Conservation (phyloP, 2,888 invertebrate species). For the Ochropleura plecta region DNA sequence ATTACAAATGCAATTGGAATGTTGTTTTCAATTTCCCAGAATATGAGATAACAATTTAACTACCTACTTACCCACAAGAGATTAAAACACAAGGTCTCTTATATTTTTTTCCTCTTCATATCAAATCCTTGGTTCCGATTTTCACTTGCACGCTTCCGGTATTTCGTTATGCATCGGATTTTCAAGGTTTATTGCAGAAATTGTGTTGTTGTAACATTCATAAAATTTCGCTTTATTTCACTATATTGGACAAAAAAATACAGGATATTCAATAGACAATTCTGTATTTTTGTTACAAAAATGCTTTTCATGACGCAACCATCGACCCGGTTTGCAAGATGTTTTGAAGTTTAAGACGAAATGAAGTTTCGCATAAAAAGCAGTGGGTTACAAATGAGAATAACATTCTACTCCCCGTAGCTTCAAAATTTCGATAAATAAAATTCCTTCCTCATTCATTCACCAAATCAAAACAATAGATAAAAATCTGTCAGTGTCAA, state of each 20-base stretch:
- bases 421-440: conserved; percentile 1
- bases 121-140: conserved; percentile 44
- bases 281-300: not conserved
- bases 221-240: not conserved
- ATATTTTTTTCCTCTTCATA: conserved; percentile 34
- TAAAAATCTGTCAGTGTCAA: conserved; percentile 33
- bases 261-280: not conserved
- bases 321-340: not conserved
- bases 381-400: not conserved
- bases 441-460: conserved; percentile 32
- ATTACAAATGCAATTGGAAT: not conserved
- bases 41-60: too few species aligned
- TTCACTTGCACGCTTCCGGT: conserved; percentile 44
- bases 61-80: not conserved
- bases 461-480: conserved; percentile 45
- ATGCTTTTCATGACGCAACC: not conserved
- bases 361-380: not conserved
- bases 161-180: conserved; percentile 35
- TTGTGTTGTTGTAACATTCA: not conserved
- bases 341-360: not conserved
- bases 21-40: not conserved
- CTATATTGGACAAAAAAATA: not conserved
- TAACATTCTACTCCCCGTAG: not conserved
- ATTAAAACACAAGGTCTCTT: conserved; percentile 33
- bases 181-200: conserved; percentile 33